Evolutionary conservation across 2,113 vertebrate species (phyloP), one percentile per base, ranked within the genome.

Genomic region (Salminus brasiliensis): DNA sequence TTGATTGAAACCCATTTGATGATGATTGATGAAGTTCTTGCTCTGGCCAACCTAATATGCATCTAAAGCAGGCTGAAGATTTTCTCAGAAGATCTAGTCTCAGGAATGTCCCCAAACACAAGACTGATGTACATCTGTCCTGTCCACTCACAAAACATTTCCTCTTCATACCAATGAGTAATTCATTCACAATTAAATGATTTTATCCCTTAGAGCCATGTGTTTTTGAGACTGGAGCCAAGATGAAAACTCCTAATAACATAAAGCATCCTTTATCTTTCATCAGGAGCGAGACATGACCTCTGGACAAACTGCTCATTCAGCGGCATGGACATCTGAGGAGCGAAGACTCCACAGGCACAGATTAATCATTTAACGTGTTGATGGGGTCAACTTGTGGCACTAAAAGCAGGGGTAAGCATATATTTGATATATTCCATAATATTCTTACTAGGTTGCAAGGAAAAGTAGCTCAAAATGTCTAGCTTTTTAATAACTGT

Each of bases 191-290:
- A 59, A 39, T 69, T 16, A 76, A 82, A 76, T 67, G 1, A 72
- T 39, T 60, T 23, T 21, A 32, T 59, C 43, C 47, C 25, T 65
- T 69, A 49, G 59, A 78, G 57, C 8, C 59, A 60, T 67, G 52
- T 25, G 39, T 79, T 45, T 53, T 27, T 21, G 47, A 59, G 62
- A 43, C 32, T 32, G 43, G 69, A 27, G 45, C 45, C 29, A 66
- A 72, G 5, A 39, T 47, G 52, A 59, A 73, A 73, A 55, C 69
- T 73, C 49, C 21, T 49, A 71, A 82, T 62, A 53, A 67, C 47
- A 85, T 72, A 77, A 52, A 52, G 60, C 39, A 77, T 82, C 53
- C 66, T 80, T 67, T 73, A 39, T 81, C 74, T 81, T 69, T 81
- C 36, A 77, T 73, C 47, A 70, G 66, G 45, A 72, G 73, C 39